A percentile compares a stretch with the other conserved stretches of the same genome.
These are phyloP conservation scores for Tursiops truncatus DNA, from an alignment of 2,113 vertebrate species.

Conservation along the genomic window DNA sequence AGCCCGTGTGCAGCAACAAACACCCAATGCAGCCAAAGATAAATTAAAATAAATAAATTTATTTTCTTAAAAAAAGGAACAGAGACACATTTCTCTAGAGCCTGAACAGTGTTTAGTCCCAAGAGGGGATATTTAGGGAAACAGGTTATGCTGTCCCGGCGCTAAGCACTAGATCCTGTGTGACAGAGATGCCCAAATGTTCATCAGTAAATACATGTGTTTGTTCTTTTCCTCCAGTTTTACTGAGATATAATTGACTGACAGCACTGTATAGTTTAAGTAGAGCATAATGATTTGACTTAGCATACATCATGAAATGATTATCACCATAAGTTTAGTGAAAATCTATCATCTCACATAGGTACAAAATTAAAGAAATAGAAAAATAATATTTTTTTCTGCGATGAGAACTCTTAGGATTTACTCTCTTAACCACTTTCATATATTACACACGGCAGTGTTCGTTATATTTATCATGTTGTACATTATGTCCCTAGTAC, in stretches of 20 bases:
- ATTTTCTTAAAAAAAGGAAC: not conserved
- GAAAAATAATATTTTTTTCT: not conserved
- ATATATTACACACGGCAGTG: not conserved
- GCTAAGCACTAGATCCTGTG: not conserved
- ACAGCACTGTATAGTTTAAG: not conserved
- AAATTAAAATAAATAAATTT: no score
- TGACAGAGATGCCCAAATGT: not conserved
- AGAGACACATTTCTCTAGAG: not conserved
- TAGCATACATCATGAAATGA: not conserved
- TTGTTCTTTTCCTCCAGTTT: not conserved
- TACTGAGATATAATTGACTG: not conserved
- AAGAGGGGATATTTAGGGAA: not conserved
- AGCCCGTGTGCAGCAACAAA: no score
- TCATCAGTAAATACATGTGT: not conserved
- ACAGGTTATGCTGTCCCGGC: not conserved
- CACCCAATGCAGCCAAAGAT: no score
- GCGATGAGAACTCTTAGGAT: not conserved
- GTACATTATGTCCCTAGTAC: not conserved
- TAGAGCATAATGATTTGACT: not conserved
- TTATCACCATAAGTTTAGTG: not conserved
- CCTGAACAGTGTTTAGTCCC: not conserved
- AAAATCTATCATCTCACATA: not conserved
- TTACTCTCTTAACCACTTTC: not conserved
- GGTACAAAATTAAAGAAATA: not conserved
- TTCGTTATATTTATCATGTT: not conserved